Conservation (phyloP, 30 jellyfish, hydroid and myxozoan genomes). For the Cassiopea andromeda region DNA sequence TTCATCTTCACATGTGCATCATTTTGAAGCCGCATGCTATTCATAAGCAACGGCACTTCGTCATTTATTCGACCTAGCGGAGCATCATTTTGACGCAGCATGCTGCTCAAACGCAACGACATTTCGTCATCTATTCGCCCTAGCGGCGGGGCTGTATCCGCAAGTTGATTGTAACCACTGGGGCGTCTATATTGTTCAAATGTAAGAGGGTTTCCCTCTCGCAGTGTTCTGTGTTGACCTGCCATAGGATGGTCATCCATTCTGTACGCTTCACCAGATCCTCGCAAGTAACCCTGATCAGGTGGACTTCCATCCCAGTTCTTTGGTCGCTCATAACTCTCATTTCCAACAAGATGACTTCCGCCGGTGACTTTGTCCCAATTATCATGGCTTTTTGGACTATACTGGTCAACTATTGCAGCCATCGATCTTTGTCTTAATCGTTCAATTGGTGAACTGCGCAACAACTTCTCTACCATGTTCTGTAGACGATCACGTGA, state of each 20-base stretch:
- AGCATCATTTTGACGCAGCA: not conserved
- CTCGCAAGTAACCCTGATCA: not conserved
- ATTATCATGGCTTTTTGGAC: not conserved
- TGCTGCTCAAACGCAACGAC: constrained; percentile 11
- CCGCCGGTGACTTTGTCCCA: not conserved
- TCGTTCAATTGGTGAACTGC: constrained; percentile 28
- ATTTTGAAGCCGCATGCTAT: not conserved
- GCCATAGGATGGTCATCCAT: not conserved
- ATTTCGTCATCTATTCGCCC: constrained; percentile 64
- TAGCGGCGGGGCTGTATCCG: not conserved
- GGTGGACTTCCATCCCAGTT: constrained; percentile 32
- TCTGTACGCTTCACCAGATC: not conserved
- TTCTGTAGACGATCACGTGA: not conserved
- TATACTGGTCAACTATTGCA: constrained; percentile 41
- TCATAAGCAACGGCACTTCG: constrained; percentile 44
- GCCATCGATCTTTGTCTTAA: constrained; percentile 24
- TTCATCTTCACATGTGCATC: not conserved
- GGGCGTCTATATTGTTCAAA: not conserved
- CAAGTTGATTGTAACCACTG: not conserved
- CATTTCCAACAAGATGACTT: not conserved
- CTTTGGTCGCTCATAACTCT: constrained; percentile 34
- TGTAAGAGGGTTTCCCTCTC: not conserved
- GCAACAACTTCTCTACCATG: not conserved
- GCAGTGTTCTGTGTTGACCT: not conserved
- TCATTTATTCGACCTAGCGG: constrained; percentile 53